Evolutionary conservation across 2,888 invertebrate species (phyloP).

Genomic region (Sphaerophoria rueppellii): DNA sequence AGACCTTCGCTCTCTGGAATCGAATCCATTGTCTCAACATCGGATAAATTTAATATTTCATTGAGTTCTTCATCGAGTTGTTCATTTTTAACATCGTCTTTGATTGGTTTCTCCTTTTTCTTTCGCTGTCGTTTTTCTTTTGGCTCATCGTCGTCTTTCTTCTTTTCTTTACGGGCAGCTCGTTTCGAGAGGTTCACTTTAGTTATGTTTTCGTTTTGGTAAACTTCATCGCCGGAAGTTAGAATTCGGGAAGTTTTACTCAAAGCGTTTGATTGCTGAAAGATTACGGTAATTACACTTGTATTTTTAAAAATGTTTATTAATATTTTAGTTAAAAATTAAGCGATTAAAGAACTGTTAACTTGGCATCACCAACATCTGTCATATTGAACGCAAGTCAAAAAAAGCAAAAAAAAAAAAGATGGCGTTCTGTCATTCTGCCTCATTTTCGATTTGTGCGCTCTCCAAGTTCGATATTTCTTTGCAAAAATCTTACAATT

Average conservation of each 20-base stretch:
- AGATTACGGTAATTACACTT: neutral
- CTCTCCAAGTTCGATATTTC: neutral
- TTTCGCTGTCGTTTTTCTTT: constrained; percentile 59
- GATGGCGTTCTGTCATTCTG: constrained; percentile 51
- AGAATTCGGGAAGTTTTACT: constrained; percentile 77
- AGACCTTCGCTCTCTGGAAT: constrained; percentile 62
- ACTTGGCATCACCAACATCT: constrained; percentile 37
- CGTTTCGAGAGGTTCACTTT: constrained; percentile 76
- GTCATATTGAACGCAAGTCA: neutral
- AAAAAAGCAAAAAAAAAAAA: constrained; percentile 5
- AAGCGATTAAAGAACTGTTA: neutral
- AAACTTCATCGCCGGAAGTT: constrained; percentile 76
- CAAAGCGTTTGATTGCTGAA: constrained; percentile 54
- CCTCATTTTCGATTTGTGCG: constrained; percentile 36
- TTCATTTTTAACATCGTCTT: constrained; percentile 17
- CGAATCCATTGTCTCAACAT: constrained; percentile 43
- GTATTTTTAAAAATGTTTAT: too few species aligned
- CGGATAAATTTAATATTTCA: constrained; percentile 36
- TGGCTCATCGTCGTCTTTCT: constrained; percentile 24
- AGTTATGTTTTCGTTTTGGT: constrained; percentile 78
- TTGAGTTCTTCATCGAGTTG: constrained; percentile 34
- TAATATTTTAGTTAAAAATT: too few species aligned
- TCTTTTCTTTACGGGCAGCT: constrained; percentile 61
- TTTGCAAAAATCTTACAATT: neutral
- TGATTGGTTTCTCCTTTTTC: constrained; percentile 1